Evolutionary conservation across 2,113 vertebrate genomes (phyloP), one percentile per base, ranked within the genome.

Genomic region (Electrona antarctica): DNA sequence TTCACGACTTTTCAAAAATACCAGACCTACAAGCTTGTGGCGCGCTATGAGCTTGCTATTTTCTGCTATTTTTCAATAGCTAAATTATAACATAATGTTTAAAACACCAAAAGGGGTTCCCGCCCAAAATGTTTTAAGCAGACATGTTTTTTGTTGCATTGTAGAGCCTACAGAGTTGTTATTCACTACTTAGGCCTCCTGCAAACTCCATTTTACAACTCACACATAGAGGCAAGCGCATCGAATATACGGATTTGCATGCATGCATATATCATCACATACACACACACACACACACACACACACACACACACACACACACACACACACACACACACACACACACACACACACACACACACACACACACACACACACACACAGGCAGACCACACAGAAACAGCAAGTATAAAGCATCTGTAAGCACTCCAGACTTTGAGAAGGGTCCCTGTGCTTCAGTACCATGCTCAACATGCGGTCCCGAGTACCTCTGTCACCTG

Each of bases 401-500:
- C n/a, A 14, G 21, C 21, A 59, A 33, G 11, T 29, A 56, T 29
- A 9, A 21, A 41, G 3, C 33, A 41, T 41, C 21, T 29, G 8
- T 33, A 29, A 28, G 3, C 13, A 54, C 51, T 9, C 57, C 57
- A 7, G 52, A 21, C 33, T 21, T n/a, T 15, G 45, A 11, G 10
- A 59, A 59, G 4, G 57, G 29, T 59, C 21, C 33, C 15, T 69
- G 56, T n/a, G 49, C 47, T n/a, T n/a, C n/a, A n/a, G 9, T 13
- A 67, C 48, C 59, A 59, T n/a, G 1, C 60, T 49, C 6, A 52
- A 46, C 55, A 33, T 62, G 71, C 67, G 65, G 33, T 51, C 33
- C 64, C 67, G 28, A 64, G 48, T 69, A 45, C 65, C 68, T 67
- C 41, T 84, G 79, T 79, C 80, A 75, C 69, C 76, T 64, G 71